Evolutionary conservation across 2,113 vertebrate species (phyloP).

Genomic region (Dipodomys stephensi): DNA sequence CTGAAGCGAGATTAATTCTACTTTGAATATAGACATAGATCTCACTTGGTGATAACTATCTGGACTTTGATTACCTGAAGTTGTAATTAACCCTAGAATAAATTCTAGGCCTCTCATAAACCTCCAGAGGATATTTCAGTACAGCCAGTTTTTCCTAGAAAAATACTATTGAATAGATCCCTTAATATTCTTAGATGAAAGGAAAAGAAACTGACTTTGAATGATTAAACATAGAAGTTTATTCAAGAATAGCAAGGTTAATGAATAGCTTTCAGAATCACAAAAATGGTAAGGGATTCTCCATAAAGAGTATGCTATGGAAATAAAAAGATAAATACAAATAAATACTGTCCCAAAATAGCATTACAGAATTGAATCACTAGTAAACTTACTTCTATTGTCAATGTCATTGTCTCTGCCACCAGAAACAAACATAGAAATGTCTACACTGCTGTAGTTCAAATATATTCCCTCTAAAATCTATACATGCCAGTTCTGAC

Average conservation of each 20-base stretch:
- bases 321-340: background rate
- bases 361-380: background rate
- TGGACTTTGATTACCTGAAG: background rate
- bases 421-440: background rate
- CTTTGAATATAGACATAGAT: background rate
- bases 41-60: background rate
- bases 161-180: conserved; percentile 6
- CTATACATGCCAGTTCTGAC: background rate
- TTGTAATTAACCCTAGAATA: background rate
- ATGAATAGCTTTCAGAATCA: background rate
- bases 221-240: background rate
- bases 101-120: background rate
- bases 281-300: background rate
- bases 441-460: no score
- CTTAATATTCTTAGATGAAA: background rate
- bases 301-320: background rate
- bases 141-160: background rate
- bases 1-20: background rate
- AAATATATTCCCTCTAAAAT: background rate
- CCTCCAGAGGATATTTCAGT: background rate
- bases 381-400: background rate
- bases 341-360: background rate
- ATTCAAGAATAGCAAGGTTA: background rate
- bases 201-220: background rate
- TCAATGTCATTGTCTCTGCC: background rate